phyloP scores from a whole-genome alignment of 2,113 vertebrate species.

The Macquaria australasica region DNA sequence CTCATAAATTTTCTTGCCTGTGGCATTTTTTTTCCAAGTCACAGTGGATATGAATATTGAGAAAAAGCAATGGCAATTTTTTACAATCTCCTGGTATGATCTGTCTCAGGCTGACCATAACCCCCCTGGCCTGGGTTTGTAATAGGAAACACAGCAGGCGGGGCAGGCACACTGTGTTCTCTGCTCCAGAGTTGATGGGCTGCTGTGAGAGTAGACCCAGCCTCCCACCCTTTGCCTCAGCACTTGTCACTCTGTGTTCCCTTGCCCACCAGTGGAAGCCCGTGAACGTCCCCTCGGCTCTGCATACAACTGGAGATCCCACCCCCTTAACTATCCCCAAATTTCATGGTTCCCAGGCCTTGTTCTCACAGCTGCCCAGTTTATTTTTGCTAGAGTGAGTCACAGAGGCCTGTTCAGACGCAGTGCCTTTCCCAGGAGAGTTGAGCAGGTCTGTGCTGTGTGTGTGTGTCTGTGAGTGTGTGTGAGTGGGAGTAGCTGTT shows the following conservation, averaged over 20 bases:
- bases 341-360: slow-evolving; percentile 86
- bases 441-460: slow-evolving; percentile 63
- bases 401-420: slow-evolving; percentile 81
- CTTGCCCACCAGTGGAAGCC: slow-evolving; percentile 59
- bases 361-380: slow-evolving; percentile 86
- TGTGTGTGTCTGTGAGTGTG: slow-evolving; percentile 40
- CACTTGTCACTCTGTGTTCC: slow-evolving; percentile 60
- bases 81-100: slow-evolving; percentile 61
- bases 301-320: slow-evolving; percentile 48
- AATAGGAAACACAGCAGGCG: slow-evolving; percentile 71
- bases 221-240: slow-evolving; percentile 56
- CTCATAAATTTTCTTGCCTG: slow-evolving; percentile 54
- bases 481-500: slow-evolving; percentile 47
- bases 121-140: slow-evolving; percentile 39
- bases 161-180: slow-evolving; percentile 71
- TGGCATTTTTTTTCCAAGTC: slow-evolving; percentile 43
- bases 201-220: slow-evolving; percentile 60
- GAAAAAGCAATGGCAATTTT: slow-evolving; percentile 37
- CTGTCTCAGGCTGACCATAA: slow-evolving; percentile 39
- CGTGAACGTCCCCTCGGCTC: slow-evolving; percentile 48
- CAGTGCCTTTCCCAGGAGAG: slow-evolving; percentile 79
- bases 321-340: slow-evolving; percentile 74
- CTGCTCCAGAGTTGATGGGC: slow-evolving; percentile 47
- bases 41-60: slow-evolving; percentile 61
- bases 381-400: slow-evolving; percentile 87